These are phyloP conservation scores for Istiophorus platypterus DNA, from an alignment of 2,113 vertebrate genomes.

Conservation along the genomic window DNA sequence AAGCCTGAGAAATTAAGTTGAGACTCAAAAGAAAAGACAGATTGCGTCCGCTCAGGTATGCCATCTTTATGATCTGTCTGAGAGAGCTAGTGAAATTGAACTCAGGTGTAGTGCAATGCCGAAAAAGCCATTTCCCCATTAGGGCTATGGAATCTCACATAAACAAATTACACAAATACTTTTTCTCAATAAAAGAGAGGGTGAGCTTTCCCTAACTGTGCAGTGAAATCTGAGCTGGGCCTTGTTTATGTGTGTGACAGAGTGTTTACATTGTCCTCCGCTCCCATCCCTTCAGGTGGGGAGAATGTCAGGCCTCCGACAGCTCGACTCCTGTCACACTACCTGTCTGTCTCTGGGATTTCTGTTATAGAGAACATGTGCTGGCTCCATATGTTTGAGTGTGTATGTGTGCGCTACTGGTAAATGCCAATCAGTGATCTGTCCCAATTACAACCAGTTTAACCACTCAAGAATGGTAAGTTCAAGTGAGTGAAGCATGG, in stretches of 20 bases:
- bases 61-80: constrained; percentile 81
- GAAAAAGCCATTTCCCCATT: constrained; percentile 80
- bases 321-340: constrained; percentile 73
- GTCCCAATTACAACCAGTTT: constrained; percentile 56
- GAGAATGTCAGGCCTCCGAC: constrained; percentile 61
- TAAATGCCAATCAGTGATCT: constrained; percentile 49
- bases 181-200: constrained; percentile 78
- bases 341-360: constrained; percentile 71
- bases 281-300: constrained; percentile 71
- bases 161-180: constrained; percentile 85
- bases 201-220: constrained; percentile 60
- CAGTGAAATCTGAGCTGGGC: constrained; percentile 73
- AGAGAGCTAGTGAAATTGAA: constrained; percentile 80
- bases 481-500: constrained; percentile 48
- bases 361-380: constrained; percentile 77
- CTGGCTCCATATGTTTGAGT: constrained; percentile 24
- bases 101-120: constrained; percentile 78
- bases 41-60: constrained; percentile 71
- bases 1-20: constrained; percentile 65
- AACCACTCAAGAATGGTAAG: constrained; percentile 52
- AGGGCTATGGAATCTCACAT: constrained; percentile 73
- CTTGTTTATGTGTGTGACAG: constrained; percentile 81
- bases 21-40: constrained; percentile 64
- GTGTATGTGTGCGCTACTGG: constrained; percentile 32
- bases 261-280: constrained; percentile 81